Conservation (phyloP, 2,797 vertebrate genomes). For the Coilia nasus region DNA sequence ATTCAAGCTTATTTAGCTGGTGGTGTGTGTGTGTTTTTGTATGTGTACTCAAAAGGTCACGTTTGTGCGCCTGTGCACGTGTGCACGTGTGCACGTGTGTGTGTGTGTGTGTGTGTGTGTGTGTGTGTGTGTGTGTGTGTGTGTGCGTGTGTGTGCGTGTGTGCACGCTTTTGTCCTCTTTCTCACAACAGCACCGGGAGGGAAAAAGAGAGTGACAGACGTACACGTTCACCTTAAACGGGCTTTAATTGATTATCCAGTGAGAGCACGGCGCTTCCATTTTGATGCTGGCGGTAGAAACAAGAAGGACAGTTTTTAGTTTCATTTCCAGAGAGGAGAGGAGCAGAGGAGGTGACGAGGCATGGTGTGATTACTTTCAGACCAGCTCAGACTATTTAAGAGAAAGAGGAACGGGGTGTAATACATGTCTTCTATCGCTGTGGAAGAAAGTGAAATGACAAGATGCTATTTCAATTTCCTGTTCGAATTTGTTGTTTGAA, state of each 20-base stretch:
- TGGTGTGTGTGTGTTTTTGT: background rate
- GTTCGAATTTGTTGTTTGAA: slow-evolving; percentile 7
- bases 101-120: background rate
- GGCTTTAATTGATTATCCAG: slow-evolving; percentile 57
- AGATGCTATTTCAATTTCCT: slow-evolving; percentile 22
- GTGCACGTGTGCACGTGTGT: background rate
- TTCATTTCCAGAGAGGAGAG: slow-evolving; percentile 47
- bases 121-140: background rate
- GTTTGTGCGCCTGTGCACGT: too few species aligned
- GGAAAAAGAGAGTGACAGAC: slow-evolving; percentile 53
- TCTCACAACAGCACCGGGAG: slow-evolving; percentile 38
- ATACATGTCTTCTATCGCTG: background rate
- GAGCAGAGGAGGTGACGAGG: too few species aligned
- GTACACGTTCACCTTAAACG: slow-evolving; percentile 54
- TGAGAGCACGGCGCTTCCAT: slow-evolving; percentile 42
- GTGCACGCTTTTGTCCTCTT: background rate
- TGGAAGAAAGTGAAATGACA: background rate
- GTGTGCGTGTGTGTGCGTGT: background rate
- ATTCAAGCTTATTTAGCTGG: background rate
- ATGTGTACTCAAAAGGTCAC: too few species aligned
- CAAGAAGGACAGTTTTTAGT: slow-evolving; percentile 48
- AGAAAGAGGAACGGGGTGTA: background rate
- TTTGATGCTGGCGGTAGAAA: slow-evolving; percentile 47
- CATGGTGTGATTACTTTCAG: slow-evolving; percentile 17
- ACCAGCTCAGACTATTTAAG: background rate